Conservation (phyloP, 2,113 vertebrate species). For the Axis porcinus region DNA sequence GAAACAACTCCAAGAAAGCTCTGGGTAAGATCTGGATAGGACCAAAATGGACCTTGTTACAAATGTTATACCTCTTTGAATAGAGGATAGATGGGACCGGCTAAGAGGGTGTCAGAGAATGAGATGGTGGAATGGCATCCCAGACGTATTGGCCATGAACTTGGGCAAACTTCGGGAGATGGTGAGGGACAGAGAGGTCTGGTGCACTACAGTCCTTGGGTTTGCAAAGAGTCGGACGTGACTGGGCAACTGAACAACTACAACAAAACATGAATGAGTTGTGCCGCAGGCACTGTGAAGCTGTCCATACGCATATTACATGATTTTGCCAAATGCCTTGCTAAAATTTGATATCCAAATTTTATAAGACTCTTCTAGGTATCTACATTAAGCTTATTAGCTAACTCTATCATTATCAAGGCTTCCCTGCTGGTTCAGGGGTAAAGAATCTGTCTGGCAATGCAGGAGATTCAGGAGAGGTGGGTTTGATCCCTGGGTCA, state of each 20-base stretch:
- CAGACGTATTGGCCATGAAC: neutral
- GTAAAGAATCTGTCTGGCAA: neutral
- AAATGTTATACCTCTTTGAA: neutral
- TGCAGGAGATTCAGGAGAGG: neutral
- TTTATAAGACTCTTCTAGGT: neutral
- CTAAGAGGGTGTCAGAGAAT: fast-evolving
- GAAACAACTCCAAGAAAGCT: neutral
- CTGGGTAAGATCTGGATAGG: neutral
- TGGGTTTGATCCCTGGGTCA: neutral
- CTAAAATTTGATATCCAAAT: neutral
- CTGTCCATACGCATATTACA: neutral
- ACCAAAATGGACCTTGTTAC: neutral
- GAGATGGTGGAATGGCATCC: neutral
- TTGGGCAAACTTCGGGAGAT: neutral
- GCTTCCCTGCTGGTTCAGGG: neutral
- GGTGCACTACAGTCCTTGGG: neutral
- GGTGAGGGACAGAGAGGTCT: neutral
- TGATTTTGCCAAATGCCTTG: neutral
- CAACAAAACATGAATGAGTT: neutral
- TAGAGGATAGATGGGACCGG: neutral
- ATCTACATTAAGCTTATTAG: neutral
- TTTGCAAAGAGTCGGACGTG: neutral
- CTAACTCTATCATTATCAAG: neutral
- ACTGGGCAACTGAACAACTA: fast-evolving
- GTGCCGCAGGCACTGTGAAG: neutral